Evolutionary conservation across 2,113 vertebrate genomes (phyloP).

Genomic region (Ciconia stormi): DNA sequence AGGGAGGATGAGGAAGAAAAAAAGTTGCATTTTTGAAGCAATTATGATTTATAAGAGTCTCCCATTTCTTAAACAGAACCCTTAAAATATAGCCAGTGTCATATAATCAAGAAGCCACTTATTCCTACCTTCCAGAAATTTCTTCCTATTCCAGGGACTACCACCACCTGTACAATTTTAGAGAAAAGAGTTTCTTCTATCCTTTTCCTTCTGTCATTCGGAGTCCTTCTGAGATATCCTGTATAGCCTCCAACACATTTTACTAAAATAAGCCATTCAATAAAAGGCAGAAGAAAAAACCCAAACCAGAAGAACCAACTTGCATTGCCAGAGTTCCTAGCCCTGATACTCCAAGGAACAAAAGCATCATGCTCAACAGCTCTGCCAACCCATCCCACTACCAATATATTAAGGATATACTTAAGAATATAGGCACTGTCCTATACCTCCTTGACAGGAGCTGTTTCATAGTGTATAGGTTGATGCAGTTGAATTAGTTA

Average conservation of each 20-base stretch:
- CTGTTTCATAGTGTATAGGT: neutral
- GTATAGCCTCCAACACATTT: neutral
- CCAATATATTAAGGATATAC: neutral
- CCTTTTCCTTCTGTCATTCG: neutral
- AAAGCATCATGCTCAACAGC: neutral
- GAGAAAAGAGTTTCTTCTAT: neutral
- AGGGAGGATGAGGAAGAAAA: neutral
- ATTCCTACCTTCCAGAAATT: neutral
- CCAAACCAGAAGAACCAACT: neutral
- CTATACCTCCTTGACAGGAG: neutral
- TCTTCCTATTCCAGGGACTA: neutral
- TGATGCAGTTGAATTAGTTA: neutral
- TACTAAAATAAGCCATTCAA: neutral
- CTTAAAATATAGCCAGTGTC: neutral
- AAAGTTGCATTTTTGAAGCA: neutral
- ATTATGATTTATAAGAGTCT: neutral
- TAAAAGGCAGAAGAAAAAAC: neutral
- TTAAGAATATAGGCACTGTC: accelerated
- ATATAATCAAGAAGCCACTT: neutral
- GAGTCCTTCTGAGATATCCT: neutral
- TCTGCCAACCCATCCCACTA: neutral
- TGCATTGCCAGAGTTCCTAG: neutral
- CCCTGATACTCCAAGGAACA: neutral
- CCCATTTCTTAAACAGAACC: neutral
- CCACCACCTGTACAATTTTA: neutral